These are phyloP conservation scores for Hystrix cristata DNA, from an alignment of 2,113 vertebrate species.

Conservation along the genomic window DNA sequence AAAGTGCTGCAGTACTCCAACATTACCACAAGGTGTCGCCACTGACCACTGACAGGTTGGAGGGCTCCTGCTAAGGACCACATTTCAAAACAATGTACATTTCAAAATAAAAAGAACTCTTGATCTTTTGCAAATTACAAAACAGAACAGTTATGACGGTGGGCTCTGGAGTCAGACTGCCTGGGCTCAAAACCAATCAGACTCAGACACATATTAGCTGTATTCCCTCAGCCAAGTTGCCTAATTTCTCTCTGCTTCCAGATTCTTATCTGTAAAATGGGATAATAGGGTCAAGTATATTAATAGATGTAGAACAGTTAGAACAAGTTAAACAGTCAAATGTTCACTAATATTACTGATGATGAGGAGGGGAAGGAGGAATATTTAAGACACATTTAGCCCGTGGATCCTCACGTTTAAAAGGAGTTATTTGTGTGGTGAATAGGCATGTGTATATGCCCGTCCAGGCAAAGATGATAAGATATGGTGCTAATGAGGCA, in stretches of 20 bases:
- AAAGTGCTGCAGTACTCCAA: neutral
- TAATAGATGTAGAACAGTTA: constrained; percentile 25
- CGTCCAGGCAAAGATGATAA: constrained; percentile 22
- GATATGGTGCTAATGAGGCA: constrained; percentile 9
- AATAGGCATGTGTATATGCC: neutral
- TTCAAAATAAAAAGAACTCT: neutral
- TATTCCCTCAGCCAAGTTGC: constrained; percentile 35
- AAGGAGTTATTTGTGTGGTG: neutral
- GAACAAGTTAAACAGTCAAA: constrained; percentile 18
- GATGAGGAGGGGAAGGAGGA: neutral
- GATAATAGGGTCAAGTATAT: constrained; percentile 8
- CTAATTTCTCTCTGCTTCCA: constrained; percentile 22
- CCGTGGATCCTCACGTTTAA: constrained; percentile 11
- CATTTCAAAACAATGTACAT: neutral
- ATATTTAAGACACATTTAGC: neutral
- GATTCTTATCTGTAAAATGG: constrained; percentile 49
- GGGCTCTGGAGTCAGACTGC: neutral
- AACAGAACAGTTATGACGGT: constrained; percentile 28
- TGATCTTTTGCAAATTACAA: constrained; percentile 28
- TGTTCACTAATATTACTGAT: constrained; percentile 6
- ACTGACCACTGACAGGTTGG: constrained; percentile 50
- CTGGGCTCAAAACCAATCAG: constrained; percentile 29
- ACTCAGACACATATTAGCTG: constrained; percentile 18
- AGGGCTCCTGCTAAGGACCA: neutral
- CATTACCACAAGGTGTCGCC: constrained; percentile 60